phyloP scores from a whole-genome alignment of 2,797 vertebrate species.

The Sarcophilus harrisii region DNA sequence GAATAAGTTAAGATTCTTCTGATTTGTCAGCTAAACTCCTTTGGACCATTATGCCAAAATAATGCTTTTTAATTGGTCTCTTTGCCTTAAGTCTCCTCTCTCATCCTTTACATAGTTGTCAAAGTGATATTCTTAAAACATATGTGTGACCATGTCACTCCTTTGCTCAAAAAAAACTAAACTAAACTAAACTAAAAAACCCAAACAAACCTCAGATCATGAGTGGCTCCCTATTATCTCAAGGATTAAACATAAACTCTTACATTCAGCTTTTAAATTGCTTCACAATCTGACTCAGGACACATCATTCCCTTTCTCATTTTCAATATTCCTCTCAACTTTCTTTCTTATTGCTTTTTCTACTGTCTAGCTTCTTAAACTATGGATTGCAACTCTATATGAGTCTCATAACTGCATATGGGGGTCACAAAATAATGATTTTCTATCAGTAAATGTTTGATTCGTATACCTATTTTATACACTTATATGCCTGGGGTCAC shows the following conservation, averaged over 20 bases:
- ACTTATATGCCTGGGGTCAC: too few species aligned
- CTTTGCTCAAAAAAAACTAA: background rate
- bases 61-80: conserved; percentile 49
- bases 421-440: too few species aligned
- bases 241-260: background rate
- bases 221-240: background rate
- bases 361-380: too few species aligned
- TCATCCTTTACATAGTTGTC: background rate
- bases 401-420: too few species aligned
- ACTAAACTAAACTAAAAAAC: fast-evolving
- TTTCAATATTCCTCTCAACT: background rate
- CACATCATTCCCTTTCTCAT: background rate
- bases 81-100: background rate
- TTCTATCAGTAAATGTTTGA: too few species aligned
- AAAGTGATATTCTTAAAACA: background rate
- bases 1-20: conserved; percentile 22
- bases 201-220: background rate
- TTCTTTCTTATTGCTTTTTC: background rate
- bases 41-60: background rate
- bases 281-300: background rate
- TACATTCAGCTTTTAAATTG: background rate
- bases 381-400: too few species aligned
- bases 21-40: background rate
- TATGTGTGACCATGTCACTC: background rate
- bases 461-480: too few species aligned